Evolutionary conservation across 2,888 invertebrate genomes (phyloP).

Genomic region (Pristionchus fissidentatus): DNA sequence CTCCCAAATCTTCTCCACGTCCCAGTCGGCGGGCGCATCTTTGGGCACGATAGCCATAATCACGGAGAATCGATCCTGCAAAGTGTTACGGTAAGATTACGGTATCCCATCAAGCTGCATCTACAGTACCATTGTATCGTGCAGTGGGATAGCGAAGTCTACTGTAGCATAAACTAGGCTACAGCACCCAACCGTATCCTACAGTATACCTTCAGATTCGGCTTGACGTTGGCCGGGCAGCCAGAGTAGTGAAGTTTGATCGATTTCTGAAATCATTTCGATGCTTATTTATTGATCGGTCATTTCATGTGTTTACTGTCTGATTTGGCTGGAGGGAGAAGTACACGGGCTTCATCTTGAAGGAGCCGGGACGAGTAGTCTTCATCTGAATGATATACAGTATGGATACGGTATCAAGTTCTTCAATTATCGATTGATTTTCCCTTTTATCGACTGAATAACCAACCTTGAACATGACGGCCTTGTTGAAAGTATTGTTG

Average conservation of each 20-base stretch:
- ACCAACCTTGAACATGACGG: slow-evolving; percentile 42
- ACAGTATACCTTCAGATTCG: slow-evolving; percentile 34
- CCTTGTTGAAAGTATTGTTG: background rate
- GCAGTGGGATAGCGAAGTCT: background rate
- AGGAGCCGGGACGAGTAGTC: slow-evolving; percentile 39
- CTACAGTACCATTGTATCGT: background rate
- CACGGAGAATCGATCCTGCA: slow-evolving; percentile 39
- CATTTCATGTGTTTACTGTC: background rate
- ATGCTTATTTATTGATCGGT: background rate
- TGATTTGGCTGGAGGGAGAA: slow-evolving; percentile 1
- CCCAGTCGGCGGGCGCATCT: background rate
- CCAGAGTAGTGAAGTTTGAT: slow-evolving; percentile 43
- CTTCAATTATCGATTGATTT: background rate
- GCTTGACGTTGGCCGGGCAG: slow-evolving; percentile 16
- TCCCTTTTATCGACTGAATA: background rate
- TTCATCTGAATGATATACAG: slow-evolving; percentile 44
- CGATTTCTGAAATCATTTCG: background rate
- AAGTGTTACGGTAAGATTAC: background rate
- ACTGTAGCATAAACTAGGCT: background rate
- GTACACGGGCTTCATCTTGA: slow-evolving; percentile 45
- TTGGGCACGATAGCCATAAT: slow-evolving; percentile 36
- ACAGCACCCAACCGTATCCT: background rate
- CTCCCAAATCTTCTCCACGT: slow-evolving; percentile 42
- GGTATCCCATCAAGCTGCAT: background rate
- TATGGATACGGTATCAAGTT: background rate